Evolutionary conservation across 2,888 invertebrate genomes (phyloP).

Genomic region (Drepana falcataria): DNA sequence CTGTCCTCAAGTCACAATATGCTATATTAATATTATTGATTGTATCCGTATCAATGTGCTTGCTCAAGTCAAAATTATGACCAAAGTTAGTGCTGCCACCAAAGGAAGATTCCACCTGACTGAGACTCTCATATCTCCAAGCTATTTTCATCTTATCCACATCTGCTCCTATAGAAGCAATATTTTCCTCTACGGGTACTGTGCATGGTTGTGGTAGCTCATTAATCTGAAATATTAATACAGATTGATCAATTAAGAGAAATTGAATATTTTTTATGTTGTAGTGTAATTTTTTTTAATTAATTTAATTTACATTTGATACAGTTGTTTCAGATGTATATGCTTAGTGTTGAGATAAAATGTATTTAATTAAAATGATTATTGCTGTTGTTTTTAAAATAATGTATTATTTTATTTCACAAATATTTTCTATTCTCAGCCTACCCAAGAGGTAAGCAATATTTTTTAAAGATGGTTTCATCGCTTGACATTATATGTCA

Average conservation of each 20-base stretch:
- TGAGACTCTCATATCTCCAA: conserved; percentile 91
- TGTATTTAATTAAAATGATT: no score
- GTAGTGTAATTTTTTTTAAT: background rate
- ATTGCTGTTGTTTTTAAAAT: no score
- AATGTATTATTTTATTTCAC: no score
- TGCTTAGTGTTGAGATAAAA: no score
- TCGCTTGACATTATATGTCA: no score
- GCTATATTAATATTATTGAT: conserved; percentile 78
- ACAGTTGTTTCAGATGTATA: no score
- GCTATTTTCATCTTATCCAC: conserved; percentile 89
- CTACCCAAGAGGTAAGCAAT: no score
- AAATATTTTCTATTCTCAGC: no score
- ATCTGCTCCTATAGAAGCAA: conserved; percentile 29
- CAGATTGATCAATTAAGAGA: background rate
- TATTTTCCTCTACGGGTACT: conserved; percentile 61
- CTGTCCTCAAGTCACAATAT: conserved; percentile 65
- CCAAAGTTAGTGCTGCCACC: conserved; percentile 79
- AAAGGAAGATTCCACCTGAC: conserved; percentile 77
- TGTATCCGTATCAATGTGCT: conserved; percentile 80
- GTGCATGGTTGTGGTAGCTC: conserved; percentile 74
- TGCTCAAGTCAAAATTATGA: conserved; percentile 90
- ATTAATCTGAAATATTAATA: conserved; percentile 58
- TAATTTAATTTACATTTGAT: conserved; percentile 2
- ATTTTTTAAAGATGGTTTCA: no score
- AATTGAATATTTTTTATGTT: background rate